Base-by-base conservation (phyloP, 2,797 vertebrate species). In the Bradypus variegatus region DNA sequence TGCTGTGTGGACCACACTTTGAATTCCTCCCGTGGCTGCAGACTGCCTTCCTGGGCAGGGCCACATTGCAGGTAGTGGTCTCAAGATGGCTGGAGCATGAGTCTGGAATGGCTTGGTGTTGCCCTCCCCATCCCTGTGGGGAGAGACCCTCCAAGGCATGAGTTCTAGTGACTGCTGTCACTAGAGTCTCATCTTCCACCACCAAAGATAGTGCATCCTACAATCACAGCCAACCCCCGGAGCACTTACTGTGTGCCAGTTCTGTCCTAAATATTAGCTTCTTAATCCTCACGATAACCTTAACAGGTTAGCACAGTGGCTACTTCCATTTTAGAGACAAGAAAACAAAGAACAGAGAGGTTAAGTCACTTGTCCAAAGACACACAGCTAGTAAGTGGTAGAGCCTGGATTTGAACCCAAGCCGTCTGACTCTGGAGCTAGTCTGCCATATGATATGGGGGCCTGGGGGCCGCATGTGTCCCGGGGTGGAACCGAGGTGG, bases 211-310 rank as follows among this genome's bases (percentile, higher is more conserved):
- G 19, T 4, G 0, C 5, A 2, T 38, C 41, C 27, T n/a, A 6
- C 1, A 0, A 0, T 8, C 31, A 31, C 16, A 27, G 70, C 50
- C 41, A 6, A 2, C 29, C 55, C 12, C 31, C 12, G 0, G 1
- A 58, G 41, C 33, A 4, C 19, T 10, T n/a, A 38, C 77, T 29
- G 2, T 45, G 6, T 9, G 16, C 60, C 14, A 48, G 55, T 84
- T 80, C 15, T 48, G 29, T 23, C 76, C 48, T 48, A 1, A 62
- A 31, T 6, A 7, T 65, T 18, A 60, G 4, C 23, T 12, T 13
- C 3, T 12, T 25, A 25, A 11, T 31, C 14, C 41, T 50, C 62
- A 0, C 13, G 10, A 48, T 15, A 41, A 23, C 88, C 27, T 48
- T 13, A 55, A 58, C 36, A 41, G 64, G 38, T 55, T 53, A 79